Conservation (phyloP, 1,140 invertebrate species). For the Eupeodes corollae region DNA sequence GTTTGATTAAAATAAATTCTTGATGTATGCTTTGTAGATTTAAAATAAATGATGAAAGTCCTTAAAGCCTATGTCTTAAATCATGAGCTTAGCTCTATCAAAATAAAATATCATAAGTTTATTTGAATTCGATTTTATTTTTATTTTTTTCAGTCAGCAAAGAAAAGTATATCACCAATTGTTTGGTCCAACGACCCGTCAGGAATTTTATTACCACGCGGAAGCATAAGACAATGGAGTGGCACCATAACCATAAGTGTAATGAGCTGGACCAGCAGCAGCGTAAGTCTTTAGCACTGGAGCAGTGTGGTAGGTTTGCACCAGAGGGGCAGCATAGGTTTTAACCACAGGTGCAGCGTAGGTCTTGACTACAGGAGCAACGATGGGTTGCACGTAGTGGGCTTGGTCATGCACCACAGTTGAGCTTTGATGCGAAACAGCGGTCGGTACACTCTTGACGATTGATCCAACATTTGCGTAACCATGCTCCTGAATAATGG, state of each 20-base stretch:
- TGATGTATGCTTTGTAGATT: no score
- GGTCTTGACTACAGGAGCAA: slow-evolving; percentile 25
- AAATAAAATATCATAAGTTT: no score
- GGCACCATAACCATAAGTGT: slow-evolving; percentile 15
- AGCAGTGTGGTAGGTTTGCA: slow-evolving; percentile 16
- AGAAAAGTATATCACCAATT: no score
- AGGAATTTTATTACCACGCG: no score
- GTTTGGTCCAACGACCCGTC: no score
- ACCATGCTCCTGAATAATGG: slow-evolving; percentile 23
- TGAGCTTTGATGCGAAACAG: slow-evolving; percentile 41
- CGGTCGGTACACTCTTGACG: slow-evolving; percentile 33
- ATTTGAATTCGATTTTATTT: no score
- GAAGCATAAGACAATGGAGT: slow-evolving; percentile 23
- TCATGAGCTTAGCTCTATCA: no score
- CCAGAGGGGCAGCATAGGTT: slow-evolving; percentile 22
- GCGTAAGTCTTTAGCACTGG: slow-evolving; percentile 8
- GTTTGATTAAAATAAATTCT: no score
- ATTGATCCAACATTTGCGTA: slow-evolving; percentile 26
- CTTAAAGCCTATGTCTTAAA: no score
- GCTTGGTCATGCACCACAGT: slow-evolving; percentile 29
- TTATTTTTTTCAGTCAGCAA: no score
- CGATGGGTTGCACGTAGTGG: slow-evolving; percentile 23
- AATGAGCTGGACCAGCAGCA: slow-evolving; percentile 24
- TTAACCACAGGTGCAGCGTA: slow-evolving; percentile 18
- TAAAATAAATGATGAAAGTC: no score